Percentiles rank a stretch among this genome's conserved stretches.
Evolutionary conservation across 2,888 invertebrate species (phyloP).

Genomic region (Idaea biselata): DNA sequence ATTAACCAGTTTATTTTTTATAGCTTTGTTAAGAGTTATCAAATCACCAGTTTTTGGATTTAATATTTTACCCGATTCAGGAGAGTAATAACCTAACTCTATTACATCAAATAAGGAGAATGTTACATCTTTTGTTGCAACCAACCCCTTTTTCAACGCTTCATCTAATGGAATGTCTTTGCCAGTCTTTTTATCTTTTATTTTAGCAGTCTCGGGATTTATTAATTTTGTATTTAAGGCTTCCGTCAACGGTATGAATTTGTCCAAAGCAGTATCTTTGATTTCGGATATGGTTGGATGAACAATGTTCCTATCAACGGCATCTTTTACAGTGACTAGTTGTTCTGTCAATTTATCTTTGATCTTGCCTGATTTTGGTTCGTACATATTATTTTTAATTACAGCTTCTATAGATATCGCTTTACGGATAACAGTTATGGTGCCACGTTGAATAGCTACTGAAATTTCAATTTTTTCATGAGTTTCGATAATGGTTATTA

Average conservation of each 20-base stretch:
- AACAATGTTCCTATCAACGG: slow-evolving; percentile 88
- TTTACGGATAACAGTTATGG: slow-evolving; percentile 84
- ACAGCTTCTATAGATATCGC: slow-evolving; percentile 90
- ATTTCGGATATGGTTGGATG: slow-evolving; percentile 91
- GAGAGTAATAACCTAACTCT: slow-evolving; percentile 88
- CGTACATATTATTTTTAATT: slow-evolving; percentile 85
- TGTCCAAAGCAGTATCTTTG: slow-evolving; percentile 87
- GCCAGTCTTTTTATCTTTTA: slow-evolving; percentile 86
- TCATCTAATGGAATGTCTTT: slow-evolving; percentile 85
- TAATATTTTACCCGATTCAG: slow-evolving; percentile 86
- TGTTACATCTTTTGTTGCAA: slow-evolving; percentile 85
- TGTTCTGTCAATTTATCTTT: slow-evolving; percentile 87
- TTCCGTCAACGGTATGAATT: slow-evolving; percentile 86
- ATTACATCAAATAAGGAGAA: slow-evolving; percentile 88
- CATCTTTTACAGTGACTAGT: slow-evolving; percentile 86
- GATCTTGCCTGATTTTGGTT: slow-evolving; percentile 85
- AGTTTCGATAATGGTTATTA: slow-evolving; percentile 86
- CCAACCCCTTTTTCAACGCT: slow-evolving; percentile 85
- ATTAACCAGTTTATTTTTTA: slow-evolving; percentile 86
- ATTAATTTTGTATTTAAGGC: slow-evolving; percentile 86
- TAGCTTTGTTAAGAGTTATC: slow-evolving; percentile 87
- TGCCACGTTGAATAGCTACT: slow-evolving; percentile 85
- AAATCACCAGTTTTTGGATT: slow-evolving; percentile 88
- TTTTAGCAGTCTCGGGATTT: slow-evolving; percentile 84
- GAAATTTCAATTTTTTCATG: slow-evolving; percentile 85